Evolutionary conservation across 1,140 invertebrate genomes (phyloP).

Genomic region (Aleiodes sp.): DNA sequence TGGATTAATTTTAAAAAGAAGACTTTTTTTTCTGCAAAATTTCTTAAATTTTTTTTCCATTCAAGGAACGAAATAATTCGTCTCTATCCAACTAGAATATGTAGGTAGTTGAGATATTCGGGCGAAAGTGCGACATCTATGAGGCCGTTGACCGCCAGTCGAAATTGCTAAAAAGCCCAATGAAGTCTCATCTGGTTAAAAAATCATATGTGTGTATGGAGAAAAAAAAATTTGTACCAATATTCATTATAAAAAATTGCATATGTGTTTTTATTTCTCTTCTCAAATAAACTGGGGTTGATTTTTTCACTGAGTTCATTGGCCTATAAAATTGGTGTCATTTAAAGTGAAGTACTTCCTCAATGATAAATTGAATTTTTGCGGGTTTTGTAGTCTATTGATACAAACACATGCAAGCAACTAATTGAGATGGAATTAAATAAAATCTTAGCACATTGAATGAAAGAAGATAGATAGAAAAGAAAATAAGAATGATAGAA

Average conservation of each 20-base stretch:
- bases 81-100: not conserved
- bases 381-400: not conserved
- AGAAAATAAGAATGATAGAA: too few relatives aligned
- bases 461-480: too few relatives aligned
- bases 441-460: too few relatives aligned
- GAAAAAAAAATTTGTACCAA: constrained; percentile 7
- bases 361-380: not conserved
- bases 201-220: not conserved
- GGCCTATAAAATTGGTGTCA: not conserved
- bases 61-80: not conserved
- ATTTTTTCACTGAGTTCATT: not conserved
- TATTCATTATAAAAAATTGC: constrained; percentile 5
- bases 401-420: too few relatives aligned
- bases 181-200: not conserved
- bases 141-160: constrained; percentile 27
- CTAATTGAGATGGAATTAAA: too few relatives aligned
- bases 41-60: too few relatives aligned
- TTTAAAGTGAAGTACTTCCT: not conserved
- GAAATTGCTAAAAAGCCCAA: constrained; percentile 28
- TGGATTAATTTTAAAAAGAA: too few relatives aligned
- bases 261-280: too few relatives aligned
- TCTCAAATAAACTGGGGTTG: too few relatives aligned
- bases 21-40: too few relatives aligned
- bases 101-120: constrained; percentile 20
- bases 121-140: constrained; percentile 30